Evolutionary conservation across 2,888 invertebrate genomes (phyloP).

Genomic region (Galerucella calmariensis): DNA sequence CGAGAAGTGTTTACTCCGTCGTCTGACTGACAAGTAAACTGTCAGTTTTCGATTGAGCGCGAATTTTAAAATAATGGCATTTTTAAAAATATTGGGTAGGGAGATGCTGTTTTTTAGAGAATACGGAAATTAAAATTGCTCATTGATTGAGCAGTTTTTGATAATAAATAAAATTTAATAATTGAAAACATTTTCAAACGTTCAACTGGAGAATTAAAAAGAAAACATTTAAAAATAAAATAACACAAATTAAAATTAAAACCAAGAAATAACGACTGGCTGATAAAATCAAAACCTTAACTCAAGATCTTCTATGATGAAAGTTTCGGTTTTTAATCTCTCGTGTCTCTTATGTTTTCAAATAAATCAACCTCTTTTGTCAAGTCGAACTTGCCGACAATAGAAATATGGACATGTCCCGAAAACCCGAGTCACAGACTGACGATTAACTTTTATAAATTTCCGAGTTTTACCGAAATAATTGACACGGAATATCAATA

Average conservation of each 20-base stretch:
- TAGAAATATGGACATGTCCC: slow-evolving; percentile 38
- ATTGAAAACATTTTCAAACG: background rate
- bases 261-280: background rate
- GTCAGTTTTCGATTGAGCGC: too few species aligned
- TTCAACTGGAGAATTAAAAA: background rate
- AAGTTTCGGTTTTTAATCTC: slow-evolving; percentile 10
- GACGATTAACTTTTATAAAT: slow-evolving; percentile 42
- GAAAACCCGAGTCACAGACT: slow-evolving; percentile 28
- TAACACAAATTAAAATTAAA: background rate
- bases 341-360: slow-evolving; percentile 12
- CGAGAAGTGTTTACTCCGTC: too few species aligned
- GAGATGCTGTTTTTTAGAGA: too few species aligned
- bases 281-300: slow-evolving; percentile 2
- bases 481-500: slow-evolving; percentile 56
- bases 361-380: slow-evolving; percentile 22
- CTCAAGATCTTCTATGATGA: slow-evolving; percentile 5
- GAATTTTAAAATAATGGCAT: too few species aligned
- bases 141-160: too few species aligned
- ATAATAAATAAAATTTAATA: too few species aligned
- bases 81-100: too few species aligned
- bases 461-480: slow-evolving; percentile 49
- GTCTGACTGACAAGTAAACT: too few species aligned
- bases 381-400: slow-evolving; percentile 22
- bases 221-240: background rate
- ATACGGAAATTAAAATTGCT: too few species aligned